Conservation (phyloP, 2,113 vertebrate genomes). For the Stegastes partitus region DNA sequence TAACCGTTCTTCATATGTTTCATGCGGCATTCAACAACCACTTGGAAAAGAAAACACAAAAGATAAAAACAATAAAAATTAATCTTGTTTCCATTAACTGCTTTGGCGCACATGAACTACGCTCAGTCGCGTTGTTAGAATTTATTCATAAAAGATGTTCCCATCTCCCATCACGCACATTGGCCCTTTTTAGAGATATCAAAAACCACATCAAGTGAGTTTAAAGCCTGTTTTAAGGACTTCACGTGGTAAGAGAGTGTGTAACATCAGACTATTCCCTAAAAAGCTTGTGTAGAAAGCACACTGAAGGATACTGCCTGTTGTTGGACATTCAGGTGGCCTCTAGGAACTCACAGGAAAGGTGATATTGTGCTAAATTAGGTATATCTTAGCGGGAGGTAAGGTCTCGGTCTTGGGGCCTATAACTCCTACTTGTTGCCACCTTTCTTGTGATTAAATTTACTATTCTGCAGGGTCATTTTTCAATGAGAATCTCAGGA, state of each 20-base stretch:
- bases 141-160: too few relatives aligned
- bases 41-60: too few relatives aligned
- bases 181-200: too few relatives aligned
- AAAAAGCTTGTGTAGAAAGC: too few relatives aligned
- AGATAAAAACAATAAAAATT: too few relatives aligned
- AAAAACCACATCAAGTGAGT: too few relatives aligned
- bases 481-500: neutral
- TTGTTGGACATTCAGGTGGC: neutral
- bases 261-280: neutral
- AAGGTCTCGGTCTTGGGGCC: neutral
- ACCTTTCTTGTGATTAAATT: conserved; percentile 17
- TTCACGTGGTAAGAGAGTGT: neutral
- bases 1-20: neutral
- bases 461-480: conserved; percentile 11
- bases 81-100: too few relatives aligned
- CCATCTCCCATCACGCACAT: too few relatives aligned
- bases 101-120: too few relatives aligned
- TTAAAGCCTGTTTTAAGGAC: too few relatives aligned
- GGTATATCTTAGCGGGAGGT: conserved; percentile 9
- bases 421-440: neutral
- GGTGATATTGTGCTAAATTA: conserved; percentile 12
- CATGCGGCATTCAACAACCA: neutral
- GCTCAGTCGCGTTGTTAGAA: too few relatives aligned
- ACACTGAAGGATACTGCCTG: too few relatives aligned
- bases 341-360: neutral